Conservation (phyloP, 1,140 invertebrate species). For the Sipha flava region DNA sequence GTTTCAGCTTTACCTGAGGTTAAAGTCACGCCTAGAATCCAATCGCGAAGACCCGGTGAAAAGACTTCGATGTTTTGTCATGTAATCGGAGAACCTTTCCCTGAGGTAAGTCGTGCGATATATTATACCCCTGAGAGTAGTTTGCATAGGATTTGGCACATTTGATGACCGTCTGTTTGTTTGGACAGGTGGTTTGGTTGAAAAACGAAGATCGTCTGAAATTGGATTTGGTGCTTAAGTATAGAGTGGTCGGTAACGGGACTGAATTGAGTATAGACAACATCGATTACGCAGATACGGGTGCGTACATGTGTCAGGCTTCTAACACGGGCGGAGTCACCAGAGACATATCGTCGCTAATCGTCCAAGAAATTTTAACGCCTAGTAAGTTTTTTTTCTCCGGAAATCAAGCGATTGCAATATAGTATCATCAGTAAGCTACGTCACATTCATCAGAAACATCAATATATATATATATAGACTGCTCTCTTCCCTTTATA, state of each 20-base stretch:
- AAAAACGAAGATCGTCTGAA: constrained; percentile 62
- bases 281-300: constrained; percentile 63
- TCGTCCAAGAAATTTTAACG: constrained; percentile 60
- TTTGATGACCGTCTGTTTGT: not conserved
- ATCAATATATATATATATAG: no score
- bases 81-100: constrained; percentile 60
- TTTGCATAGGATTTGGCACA: no score
- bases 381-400: constrained; percentile 51
- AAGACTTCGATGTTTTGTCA: constrained; percentile 61
- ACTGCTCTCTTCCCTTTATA: no score
- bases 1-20: constrained; percentile 58
- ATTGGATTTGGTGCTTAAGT: constrained; percentile 50
- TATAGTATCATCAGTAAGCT: no score
- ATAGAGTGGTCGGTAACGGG: constrained; percentile 60
- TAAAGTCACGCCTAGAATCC: constrained; percentile 57
- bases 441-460: no score
- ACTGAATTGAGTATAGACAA: constrained; percentile 58
- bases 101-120: constrained; percentile 44
- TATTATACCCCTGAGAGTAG: no score
- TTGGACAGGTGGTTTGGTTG: constrained; percentile 58
- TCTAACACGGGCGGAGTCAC: constrained; percentile 60
- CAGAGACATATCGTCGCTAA: constrained; percentile 61
- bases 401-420: not conserved
- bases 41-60: constrained; percentile 57
- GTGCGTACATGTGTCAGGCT: constrained; percentile 69